Percentiles rank a stretch among this genome's conserved stretches.
Evolutionary conservation across 2,113 vertebrate species (phyloP).

Genomic region (Lethenteron reissneri): DNA sequence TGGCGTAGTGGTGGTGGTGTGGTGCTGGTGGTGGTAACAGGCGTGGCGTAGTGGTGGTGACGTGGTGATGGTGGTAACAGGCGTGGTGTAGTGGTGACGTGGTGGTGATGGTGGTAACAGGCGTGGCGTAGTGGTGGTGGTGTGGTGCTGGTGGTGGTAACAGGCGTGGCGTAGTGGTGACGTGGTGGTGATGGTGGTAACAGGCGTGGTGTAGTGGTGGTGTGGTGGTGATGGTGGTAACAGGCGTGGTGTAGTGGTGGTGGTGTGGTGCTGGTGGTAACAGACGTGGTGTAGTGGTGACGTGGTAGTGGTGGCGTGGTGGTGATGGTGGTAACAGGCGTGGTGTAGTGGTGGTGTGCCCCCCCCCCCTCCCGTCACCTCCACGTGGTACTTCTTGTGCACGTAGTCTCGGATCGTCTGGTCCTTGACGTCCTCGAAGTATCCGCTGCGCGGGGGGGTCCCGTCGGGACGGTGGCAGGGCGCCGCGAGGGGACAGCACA

Average conservation of each 20-base stretch:
- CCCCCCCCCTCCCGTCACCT: conserved; percentile 27
- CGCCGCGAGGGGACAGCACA: conserved; percentile 48
- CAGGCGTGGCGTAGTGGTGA: background rate
- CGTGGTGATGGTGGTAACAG: background rate
- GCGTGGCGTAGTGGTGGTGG: background rate
- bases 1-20: background rate
- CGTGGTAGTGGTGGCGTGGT: background rate
- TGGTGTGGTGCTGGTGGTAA: background rate
- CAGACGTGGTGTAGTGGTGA: background rate
- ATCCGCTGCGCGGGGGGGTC: conserved; percentile 25
- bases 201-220: too few relatives aligned
- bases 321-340: background rate
- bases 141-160: background rate
- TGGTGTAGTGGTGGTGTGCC: background rate
- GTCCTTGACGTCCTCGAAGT: conserved; percentile 61
- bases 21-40: background rate
- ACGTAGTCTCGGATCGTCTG: conserved; percentile 84
- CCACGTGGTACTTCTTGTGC: conserved; percentile 63
- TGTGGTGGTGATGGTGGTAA: background rate
- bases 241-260: too few relatives aligned
- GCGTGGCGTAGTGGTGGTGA: too few relatives aligned
- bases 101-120: too few relatives aligned
- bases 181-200: background rate
- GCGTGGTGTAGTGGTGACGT: too few relatives aligned
- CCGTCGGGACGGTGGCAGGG: conserved; percentile 54